Evolutionary conservation across 1,140 invertebrate species (phyloP), one percentile per base, ranked within the genome.

Genomic region (Rhagoletis pomonella): DNA sequence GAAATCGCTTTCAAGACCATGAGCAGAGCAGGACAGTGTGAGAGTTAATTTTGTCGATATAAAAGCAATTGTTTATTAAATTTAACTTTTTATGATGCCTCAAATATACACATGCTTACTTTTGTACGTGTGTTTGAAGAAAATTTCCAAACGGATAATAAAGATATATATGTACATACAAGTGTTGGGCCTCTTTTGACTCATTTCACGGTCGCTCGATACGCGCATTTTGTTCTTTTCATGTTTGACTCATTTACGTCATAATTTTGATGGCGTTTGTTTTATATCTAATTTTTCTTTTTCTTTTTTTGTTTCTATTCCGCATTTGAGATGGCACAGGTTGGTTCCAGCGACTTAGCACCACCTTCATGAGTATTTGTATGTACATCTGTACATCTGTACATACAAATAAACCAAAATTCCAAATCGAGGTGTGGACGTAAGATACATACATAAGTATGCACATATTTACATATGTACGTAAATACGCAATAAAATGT

Each of bases 141-240:
- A 67, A 42, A 67, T 67, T 67, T 67, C 19, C n/a, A 14, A 55
- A 67, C 39, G 62, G 62, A 64, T 19, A 64, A 64, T 64, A 64
- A 64, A 64, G 5, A 64, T 29, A 29, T 29, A 29, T 29, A 29
- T 29, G 29, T 29, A 29, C 39, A 67, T 67, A 39, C 5, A 9
- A 1, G 64, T 65, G 64, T 9, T 65, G n/a, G 10, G 64, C 29
- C 29, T 39, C 67, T 73, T 73, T 29, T 73, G 67, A 73, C 67
- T 73, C 67, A 73, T 47, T 73, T 73, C 67, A 73, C 67, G 39
- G 67, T 47, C 67, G 42, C 67, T 73, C 12, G 42, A 73, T 73
- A 73, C 44, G 39, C 14, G 7, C 17, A 44, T 44, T 73, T 73
- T 14, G 29, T 47, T 73, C 14, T 12, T 44, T 67, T 3, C 29